These are phyloP conservation scores for Eurypyga helias DNA, from an alignment of 2,113 vertebrate species.

Conservation along the genomic window DNA sequence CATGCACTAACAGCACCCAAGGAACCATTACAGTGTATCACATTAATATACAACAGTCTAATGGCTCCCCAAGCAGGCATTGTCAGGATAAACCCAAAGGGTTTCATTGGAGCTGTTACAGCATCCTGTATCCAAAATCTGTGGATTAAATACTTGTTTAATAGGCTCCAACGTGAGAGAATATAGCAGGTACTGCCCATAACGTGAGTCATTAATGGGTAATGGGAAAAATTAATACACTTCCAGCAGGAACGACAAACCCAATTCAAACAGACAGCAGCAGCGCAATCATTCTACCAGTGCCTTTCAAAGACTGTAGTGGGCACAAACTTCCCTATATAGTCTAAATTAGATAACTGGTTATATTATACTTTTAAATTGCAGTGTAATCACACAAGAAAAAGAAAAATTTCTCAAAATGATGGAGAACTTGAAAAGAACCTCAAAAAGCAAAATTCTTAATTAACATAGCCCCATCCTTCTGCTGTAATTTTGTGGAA, in stretches of 20 bases:
- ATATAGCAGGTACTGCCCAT: neutral
- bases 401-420: neutral
- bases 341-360: neutral
- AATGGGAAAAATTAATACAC: neutral
- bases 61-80: neutral
- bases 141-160: slow-evolving; percentile 11
- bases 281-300: neutral
- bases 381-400: neutral
- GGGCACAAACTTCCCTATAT: neutral
- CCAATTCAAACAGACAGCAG: neutral
- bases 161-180: neutral
- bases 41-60: neutral
- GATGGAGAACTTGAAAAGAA: neutral
- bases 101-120: neutral
- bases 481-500: neutral
- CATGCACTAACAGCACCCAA: neutral
- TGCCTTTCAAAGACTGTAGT: neutral
- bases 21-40: neutral
- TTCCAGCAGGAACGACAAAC: neutral
- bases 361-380: neutral
- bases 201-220: neutral
- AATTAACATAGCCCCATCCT: neutral
- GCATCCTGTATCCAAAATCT: slow-evolving; percentile 9
- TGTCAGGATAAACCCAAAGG: neutral
- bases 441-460: neutral